A percentile compares a stretch with the other conserved stretches of the same genome.
phyloP scores from a whole-genome alignment of 37 sponge, comb jelly and placozoan genomes.

The Cladorhizidae sp. region DNA sequence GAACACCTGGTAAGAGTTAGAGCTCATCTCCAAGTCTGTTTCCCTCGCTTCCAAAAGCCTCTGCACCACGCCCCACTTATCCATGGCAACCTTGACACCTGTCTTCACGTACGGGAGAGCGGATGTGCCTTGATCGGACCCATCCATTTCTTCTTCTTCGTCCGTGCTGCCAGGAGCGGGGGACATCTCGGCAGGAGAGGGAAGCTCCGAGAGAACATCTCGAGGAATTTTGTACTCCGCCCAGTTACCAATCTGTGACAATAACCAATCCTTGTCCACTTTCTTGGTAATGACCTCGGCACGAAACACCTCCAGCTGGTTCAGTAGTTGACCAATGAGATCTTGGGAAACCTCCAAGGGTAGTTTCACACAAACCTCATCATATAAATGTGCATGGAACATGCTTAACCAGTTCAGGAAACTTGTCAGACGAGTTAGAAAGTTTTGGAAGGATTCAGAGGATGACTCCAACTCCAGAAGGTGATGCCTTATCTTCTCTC shows the following conservation, averaged over 20 bases:
- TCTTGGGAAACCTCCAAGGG: constrained; percentile 13
- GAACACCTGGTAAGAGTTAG: not conserved
- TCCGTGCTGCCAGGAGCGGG: constrained; percentile 8
- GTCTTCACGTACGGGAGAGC: constrained; percentile 16
- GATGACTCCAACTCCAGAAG: not conserved
- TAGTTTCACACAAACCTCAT: constrained; percentile 24
- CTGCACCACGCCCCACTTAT: constrained; percentile 16
- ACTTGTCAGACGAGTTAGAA: constrained; percentile 1
- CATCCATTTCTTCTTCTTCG: not conserved
- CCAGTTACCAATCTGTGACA: constrained; percentile 8
- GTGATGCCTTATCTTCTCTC: not conserved
- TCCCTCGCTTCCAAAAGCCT: constrained; percentile 16
- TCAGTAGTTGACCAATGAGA: not conserved
- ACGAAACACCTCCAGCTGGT: constrained; percentile 19
- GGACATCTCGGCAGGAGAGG: constrained; percentile 28
- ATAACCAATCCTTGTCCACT: not conserved
- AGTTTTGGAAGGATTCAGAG: constrained; percentile 8
- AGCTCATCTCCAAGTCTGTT: constrained; percentile 22
- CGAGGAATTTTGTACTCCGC: constrained; percentile 23
- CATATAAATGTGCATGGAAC: constrained; percentile 12
- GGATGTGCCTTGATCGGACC: not conserved
- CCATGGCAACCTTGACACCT: not conserved
- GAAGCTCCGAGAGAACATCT: not conserved
- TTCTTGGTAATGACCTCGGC: not conserved
- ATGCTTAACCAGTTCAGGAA: constrained; percentile 31